These are phyloP conservation scores for Cassiopea andromeda DNA, from an alignment of 30 jellyfish, hydroid and myxozoan genomes.

Conservation along the genomic window DNA sequence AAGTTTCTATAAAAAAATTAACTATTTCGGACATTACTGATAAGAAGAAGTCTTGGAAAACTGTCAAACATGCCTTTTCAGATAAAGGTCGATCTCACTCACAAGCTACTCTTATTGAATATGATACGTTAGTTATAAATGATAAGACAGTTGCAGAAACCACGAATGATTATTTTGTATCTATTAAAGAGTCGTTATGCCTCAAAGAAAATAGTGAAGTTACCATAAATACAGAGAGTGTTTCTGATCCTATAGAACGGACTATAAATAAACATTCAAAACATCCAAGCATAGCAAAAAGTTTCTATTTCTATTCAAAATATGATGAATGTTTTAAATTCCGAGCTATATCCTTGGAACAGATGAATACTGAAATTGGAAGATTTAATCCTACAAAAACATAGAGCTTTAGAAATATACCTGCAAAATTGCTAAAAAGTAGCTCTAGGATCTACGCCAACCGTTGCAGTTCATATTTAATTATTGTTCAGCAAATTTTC, in stretches of 20 bases:
- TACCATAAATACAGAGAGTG: neutral
- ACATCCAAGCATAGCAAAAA: conserved; percentile 2
- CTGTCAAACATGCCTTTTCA: conserved; percentile 23
- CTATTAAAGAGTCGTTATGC: conserved; percentile 4
- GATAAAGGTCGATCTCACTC: neutral
- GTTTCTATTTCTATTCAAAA: neutral
- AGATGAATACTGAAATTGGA: neutral
- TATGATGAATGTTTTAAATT: neutral
- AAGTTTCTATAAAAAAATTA: conserved; percentile 15
- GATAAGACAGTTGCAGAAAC: conserved; percentile 12
- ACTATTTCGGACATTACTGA: conserved; percentile 7
- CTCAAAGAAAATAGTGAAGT: neutral
- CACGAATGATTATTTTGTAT: neutral
- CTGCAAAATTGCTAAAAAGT: neutral
- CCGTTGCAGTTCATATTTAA: neutral
- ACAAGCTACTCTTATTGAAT: neutral
- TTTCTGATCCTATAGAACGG: neutral
- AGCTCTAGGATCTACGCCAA: neutral
- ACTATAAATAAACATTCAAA: neutral
- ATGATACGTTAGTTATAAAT: neutral
- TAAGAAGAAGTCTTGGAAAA: conserved; percentile 17
- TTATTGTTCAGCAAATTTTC: neutral
- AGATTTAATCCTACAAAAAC: conserved; percentile 20
- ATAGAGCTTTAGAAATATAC: neutral
- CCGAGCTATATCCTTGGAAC: neutral